phyloP scores from a whole-genome alignment of 2,888 invertebrate species.

The Clitarchus hookeri region DNA sequence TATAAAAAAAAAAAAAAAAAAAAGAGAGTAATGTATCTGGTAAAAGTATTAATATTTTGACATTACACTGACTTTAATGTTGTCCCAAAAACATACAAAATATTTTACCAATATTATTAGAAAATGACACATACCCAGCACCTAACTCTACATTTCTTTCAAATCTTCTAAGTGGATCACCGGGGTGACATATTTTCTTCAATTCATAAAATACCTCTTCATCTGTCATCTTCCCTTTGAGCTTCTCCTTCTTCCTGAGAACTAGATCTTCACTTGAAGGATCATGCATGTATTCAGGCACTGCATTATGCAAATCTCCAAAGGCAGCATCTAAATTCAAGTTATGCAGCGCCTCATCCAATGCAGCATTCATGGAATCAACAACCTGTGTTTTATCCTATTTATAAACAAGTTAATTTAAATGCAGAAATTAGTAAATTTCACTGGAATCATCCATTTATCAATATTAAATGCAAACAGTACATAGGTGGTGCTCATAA shows the following conservation, averaged over 20 bases:
- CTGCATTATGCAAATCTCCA: conserved; percentile 54
- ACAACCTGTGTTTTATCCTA: conserved; percentile 26
- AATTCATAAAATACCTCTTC: conserved; percentile 78
- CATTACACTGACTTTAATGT: no score
- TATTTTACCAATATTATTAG: no score
- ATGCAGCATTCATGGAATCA: conserved; percentile 27
- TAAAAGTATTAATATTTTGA: no score
- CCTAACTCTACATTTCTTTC: conserved; percentile 83
- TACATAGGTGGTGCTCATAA: no score
- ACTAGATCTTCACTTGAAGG: conserved; percentile 61
- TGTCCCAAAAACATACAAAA: no score
- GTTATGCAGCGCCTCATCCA: conserved; percentile 38
- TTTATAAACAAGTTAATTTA: neutral
- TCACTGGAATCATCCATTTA: no score
- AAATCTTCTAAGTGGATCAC: conserved; percentile 81
- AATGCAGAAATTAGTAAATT: neutral
- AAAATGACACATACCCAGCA: conserved; percentile 63
- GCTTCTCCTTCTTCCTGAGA: conserved; percentile 63
- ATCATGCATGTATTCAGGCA: conserved; percentile 45
- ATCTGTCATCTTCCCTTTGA: conserved; percentile 65
- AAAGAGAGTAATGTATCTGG: no score
- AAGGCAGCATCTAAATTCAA: conserved; percentile 31
- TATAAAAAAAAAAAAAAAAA: no score
- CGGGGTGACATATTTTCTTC: conserved; percentile 76
- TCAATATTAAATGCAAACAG: no score